Conservation (phyloP, 2,797 vertebrate genomes). For the Vultur gryphus region DNA sequence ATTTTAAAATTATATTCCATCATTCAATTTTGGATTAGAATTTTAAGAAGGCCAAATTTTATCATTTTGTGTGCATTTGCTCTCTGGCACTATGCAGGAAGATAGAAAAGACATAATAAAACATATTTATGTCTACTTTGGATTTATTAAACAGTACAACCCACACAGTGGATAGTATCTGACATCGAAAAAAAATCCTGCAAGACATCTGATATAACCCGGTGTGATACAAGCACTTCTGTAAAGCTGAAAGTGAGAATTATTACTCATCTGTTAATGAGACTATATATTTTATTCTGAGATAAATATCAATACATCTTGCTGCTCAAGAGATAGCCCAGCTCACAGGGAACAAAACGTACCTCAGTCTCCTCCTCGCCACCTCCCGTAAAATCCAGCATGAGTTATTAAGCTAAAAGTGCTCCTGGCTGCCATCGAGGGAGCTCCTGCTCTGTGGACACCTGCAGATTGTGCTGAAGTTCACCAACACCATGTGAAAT, state of each 20-base stretch:
- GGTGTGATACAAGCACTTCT: not conserved
- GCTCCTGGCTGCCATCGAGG: not conserved
- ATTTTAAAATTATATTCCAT: not conserved
- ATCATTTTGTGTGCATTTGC: not conserved
- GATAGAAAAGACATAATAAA: not conserved
- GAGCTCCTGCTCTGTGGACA: not conserved
- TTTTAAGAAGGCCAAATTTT: not conserved
- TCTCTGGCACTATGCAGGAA: not conserved
- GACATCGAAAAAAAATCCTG: not conserved
- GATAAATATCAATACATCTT: not conserved
- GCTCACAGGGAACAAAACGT: not conserved
- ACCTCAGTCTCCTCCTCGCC: not conserved
- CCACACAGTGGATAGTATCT: not conserved
- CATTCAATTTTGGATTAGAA: not conserved
- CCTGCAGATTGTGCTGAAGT: not conserved
- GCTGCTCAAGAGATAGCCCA: not conserved
- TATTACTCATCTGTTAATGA: not conserved
- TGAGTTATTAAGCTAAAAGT: not conserved
- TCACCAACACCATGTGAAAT: accelerated
- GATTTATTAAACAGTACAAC: not conserved
- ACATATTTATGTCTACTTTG: not conserved
- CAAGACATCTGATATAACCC: not conserved
- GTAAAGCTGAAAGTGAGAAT: not conserved
- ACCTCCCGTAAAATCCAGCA: too few species aligned
- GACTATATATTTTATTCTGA: not conserved